phyloP scores from a whole-genome alignment of 2,888 invertebrate species.

The Nymphalis polychloros region DNA sequence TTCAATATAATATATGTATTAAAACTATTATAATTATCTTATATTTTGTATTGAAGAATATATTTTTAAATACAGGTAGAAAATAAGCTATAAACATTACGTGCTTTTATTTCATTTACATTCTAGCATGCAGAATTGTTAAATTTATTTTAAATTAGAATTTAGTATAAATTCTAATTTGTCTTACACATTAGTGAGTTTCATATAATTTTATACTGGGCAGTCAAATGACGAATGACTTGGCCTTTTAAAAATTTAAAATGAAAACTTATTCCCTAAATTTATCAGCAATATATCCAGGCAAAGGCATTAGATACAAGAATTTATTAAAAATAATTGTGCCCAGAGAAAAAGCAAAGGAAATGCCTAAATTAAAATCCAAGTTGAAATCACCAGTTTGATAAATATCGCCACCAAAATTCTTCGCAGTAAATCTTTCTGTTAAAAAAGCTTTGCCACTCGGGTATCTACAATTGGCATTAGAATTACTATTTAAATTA shows the following conservation, averaged over 20 bases:
- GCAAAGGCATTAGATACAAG: slow-evolving; percentile 91
- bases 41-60: too few relatives aligned
- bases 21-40: too few relatives aligned
- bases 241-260: background rate
- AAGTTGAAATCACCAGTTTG: slow-evolving; percentile 83
- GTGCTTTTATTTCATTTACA: too few relatives aligned
- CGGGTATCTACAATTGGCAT: slow-evolving; percentile 84
- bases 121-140: too few relatives aligned
- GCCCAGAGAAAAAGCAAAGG: slow-evolving; percentile 91
- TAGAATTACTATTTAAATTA: slow-evolving; percentile 73
- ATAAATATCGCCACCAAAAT: slow-evolving; percentile 79
- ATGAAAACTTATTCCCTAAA: slow-evolving; percentile 84
- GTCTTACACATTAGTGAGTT: too few relatives aligned
- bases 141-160: too few relatives aligned
- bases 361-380: slow-evolving; percentile 90
- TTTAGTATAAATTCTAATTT: too few relatives aligned
- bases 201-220: background rate
- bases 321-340: slow-evolving; percentile 92
- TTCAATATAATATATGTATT: too few relatives aligned
- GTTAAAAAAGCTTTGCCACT: slow-evolving; percentile 87
- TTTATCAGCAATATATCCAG: slow-evolving; percentile 91
- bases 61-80: too few relatives aligned
- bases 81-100: too few relatives aligned
- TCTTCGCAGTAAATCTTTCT: slow-evolving; percentile 85
- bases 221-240: background rate